Conservation (phyloP, 2,113 vertebrate genomes). For the Odobenus rosmarus region DNA sequence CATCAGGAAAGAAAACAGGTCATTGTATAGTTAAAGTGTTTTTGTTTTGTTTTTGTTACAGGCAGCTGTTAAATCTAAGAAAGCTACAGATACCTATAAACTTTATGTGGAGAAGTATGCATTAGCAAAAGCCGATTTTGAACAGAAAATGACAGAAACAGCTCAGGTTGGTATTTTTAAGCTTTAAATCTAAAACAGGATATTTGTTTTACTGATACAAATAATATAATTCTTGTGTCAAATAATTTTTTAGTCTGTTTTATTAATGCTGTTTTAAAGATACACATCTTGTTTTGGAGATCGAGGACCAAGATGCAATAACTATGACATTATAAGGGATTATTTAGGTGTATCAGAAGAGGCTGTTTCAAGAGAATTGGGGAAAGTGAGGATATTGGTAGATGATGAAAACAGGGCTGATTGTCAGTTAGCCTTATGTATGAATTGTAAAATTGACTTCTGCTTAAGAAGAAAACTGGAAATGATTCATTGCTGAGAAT, state of each 20-base stretch:
- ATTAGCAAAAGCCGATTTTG: constrained; percentile 95
- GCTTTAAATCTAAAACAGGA: constrained; percentile 21
- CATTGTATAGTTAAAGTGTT: constrained; percentile 48
- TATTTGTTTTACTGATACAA: constrained; percentile 41
- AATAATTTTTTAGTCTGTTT: constrained; percentile 5
- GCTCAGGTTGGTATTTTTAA: constrained; percentile 90
- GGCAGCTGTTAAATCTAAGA: constrained; percentile 96
- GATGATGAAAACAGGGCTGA: background rate
- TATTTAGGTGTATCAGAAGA: constrained; percentile 33
- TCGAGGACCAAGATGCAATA: background rate
- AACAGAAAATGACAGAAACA: constrained; percentile 97
- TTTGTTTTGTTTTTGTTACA: constrained; percentile 81
- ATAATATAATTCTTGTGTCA: constrained; percentile 15
- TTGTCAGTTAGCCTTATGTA: background rate
- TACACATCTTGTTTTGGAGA: constrained; percentile 26
- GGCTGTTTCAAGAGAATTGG: background rate
- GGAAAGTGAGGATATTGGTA: constrained; percentile 13
- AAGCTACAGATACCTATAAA: constrained; percentile 97
- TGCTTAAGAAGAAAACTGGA: constrained; percentile 8
- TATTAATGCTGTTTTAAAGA: constrained; percentile 18
- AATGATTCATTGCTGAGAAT: constrained; percentile 16
- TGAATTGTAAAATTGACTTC: constrained; percentile 29
- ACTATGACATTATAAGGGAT: background rate
- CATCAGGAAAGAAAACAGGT: constrained; percentile 26
- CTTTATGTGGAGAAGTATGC: constrained; percentile 97